Evolutionary conservation across 2,113 vertebrate genomes (phyloP), one percentile per base, ranked within the genome.

Genomic region (Mustela nigripes): DNA sequence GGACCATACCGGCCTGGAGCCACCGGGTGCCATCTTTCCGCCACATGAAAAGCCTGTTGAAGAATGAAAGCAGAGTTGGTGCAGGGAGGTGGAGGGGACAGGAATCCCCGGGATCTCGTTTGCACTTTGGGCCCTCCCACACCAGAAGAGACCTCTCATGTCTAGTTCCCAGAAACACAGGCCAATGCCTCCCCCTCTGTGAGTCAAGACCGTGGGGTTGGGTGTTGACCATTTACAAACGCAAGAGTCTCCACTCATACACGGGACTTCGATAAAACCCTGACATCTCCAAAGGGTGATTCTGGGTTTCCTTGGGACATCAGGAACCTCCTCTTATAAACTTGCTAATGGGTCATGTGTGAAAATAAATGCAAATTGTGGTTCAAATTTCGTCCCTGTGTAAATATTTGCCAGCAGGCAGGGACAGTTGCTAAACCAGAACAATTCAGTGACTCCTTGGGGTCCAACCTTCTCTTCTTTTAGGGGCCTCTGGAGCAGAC

Each of bases 61-160:
- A 58, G 83, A 83, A 83, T 56, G 90, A 83, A 48, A 48, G 60
- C n/a, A 14, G 12, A 89, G 36, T 26, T 39, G 39, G 67, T 0
- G 24, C 14, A 33, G 22, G 3, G 3, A 0, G 4, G 63, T 33
- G 63, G 7, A 22, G n/a, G 4, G 5, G 0, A 11, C 19, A 19
- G 5, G 10, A 28, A 7, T 60, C 11, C 19, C 24, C 5, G 16
- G 18, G 12, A 12, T 26, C 18, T 60, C 36, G 19, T 31, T 19
- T 58, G 78, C 24, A 28, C 63, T 21, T 63, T 33, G 26, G n/a
- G n/a, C 50, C 74, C 21, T 18, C 45, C 42, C 21, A 9, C 22
- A 50, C 11, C 5, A 1, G 21, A 63, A 87, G n/a, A 81, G n/a
- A 73, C n/a, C 53, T 45, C 11, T n/a, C 58, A 4, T 7, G 15